phyloP scores from a whole-genome alignment of 2,113 vertebrate species.

The Boulengeromyrus knoepffleri region DNA sequence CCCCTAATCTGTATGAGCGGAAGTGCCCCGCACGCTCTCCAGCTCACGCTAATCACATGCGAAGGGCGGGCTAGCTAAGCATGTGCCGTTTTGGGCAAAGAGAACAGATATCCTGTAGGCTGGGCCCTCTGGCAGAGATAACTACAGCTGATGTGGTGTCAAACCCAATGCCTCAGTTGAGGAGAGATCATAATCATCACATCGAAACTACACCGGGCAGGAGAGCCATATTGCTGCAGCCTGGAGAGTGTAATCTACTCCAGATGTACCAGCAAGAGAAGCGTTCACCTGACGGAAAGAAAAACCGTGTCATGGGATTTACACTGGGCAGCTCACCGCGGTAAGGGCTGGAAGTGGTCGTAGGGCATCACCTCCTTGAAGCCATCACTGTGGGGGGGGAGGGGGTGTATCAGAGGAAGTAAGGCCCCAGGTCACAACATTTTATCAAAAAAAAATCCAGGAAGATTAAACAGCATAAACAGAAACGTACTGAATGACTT shows the following conservation, averaged over 20 bases:
- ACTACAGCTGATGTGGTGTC: constrained; percentile 23
- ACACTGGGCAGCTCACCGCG: constrained; percentile 66
- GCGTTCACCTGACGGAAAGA: neutral
- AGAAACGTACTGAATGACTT: neutral
- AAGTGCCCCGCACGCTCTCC: neutral
- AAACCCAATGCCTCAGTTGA: constrained; percentile 27
- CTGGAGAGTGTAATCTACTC: neutral
- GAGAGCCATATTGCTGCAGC: neutral
- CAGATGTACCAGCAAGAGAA: neutral
- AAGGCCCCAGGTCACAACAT: neutral
- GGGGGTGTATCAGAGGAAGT: neutral
- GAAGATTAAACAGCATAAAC: neutral
- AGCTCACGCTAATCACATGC: neutral
- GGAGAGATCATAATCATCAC: constrained; percentile 7
- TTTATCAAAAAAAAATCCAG: neutral
- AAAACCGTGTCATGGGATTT: neutral
- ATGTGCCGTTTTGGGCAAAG: neutral
- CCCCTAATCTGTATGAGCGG: neutral
- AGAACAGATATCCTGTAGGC: neutral
- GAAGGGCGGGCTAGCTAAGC: neutral
- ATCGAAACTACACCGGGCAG: neutral
- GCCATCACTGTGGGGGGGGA: constrained; percentile 70
- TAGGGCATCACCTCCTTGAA: constrained; percentile 96
- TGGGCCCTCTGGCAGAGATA: constrained; percentile 25
- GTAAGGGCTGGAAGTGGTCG: constrained; percentile 90